Evolutionary conservation across 30 jellyfish, hydroid and myxozoan species (phyloP), one percentile per base, ranked within the genome.

Genomic region (Aurelia coerulea): DNA sequence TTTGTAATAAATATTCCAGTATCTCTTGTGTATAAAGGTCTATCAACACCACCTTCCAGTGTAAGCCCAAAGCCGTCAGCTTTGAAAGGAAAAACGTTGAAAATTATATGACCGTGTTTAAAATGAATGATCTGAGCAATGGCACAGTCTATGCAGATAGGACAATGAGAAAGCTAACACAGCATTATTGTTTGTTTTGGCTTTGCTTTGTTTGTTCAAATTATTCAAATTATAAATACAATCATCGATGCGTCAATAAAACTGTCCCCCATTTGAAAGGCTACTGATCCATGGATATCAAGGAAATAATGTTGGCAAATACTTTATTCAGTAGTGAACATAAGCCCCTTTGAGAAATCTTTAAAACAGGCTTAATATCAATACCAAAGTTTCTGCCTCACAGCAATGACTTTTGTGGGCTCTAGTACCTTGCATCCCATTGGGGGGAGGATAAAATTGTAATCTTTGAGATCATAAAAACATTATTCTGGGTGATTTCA

Each of bases 41-140:
- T 83, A 68, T 95, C 97, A n/a, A 72, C 35, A 8, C 99, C 99
- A 37, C 99, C 99, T n/a, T 79, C 91, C 31, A 95, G 76, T 14
- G 90, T 88, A 32, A 95, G 63, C 23, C 99, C 99, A 87, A 95
- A 95, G 11, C 99, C 97, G 19, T 88, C 88, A 66, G 69, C 91
- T 80, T 50, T 60, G 77, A 63, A 49, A 76, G 12, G 3, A 3
- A 52, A 73, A 73, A 2, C 10, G 14, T 2, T 9, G 16, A 14
- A 18, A 33, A 33, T 6, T 13, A 16, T 60, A 16, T 17, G 69
- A 17, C 32, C 23, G 6, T 16, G 69, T 60, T 16, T 17, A 17
- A 60, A 60, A 0, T 3, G 9, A 60, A 60, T 11, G 11, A 60
- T 60, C 23, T 16, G 32, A 60, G 6, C 9, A 60, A 5, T 17